Base-by-base conservation (phyloP, 2,888 invertebrate genomes). In the Sinelater perroti region DNA sequence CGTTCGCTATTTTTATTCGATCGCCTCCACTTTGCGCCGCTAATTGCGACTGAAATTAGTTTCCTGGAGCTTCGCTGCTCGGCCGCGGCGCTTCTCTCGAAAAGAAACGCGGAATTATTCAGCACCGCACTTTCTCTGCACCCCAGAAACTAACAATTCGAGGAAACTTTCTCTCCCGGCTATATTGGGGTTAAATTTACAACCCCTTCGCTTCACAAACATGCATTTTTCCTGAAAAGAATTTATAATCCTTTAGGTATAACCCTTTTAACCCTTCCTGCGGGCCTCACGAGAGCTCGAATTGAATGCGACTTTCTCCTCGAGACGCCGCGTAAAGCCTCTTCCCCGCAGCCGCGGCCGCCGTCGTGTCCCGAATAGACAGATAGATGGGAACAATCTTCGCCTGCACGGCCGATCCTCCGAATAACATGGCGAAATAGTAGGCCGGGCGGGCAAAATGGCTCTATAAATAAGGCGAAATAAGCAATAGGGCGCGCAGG, bases 401-500 rank as follows among this genome's bases (percentile, higher is more conserved):
- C 50, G 59, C 40, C 46, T 55, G 21, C 52, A 56, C 24, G 42
- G 56, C 56, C 60, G 56, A 60, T 56, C 36, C 31, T 20, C 18
- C 53, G 67, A 64, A 63, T 65, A 59, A 63, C 66, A 67, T 67
- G 67, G 64, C 58, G 65, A 40, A 42, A 52, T 59, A 52, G 56
- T 63, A 53, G 52, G 56, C 50, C 50, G 63, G 63, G 57, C 36
- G 60, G 63, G 67, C 68, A 64, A 70, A 74, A 74, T 70, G 71
- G 70, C 72, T 67, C 71, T 67, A 74, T 74, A 74, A 73, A 73
- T 73, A 73, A 74, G 72, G 67, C 69, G 67, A 68, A 73, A 71
- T 71, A 70, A 72, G 73, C 70, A 71, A 70, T 71, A 68, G 69
- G 56, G 59, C 61, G 36, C 63, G 65, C 63, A 60, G 56, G 61